Evolutionary conservation across 2,797 vertebrate species (phyloP).

Genomic region (Synaphobranchus kaupii): DNA sequence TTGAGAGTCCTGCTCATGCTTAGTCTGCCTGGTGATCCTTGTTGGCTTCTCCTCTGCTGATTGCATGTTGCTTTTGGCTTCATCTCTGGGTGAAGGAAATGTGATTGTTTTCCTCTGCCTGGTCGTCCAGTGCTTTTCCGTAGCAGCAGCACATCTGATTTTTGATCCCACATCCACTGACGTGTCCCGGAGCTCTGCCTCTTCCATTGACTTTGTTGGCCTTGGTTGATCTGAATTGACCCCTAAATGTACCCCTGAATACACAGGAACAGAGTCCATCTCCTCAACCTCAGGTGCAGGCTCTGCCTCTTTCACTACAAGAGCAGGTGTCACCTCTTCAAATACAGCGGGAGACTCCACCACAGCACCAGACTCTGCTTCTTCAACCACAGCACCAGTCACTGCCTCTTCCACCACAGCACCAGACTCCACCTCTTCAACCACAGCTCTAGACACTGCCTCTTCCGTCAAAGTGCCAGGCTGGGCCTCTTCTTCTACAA

Average conservation of each 20-base stretch:
- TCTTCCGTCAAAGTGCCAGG: neutral
- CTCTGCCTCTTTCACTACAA: neutral
- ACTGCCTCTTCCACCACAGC: slow-evolving; percentile 34
- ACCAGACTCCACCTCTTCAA: neutral
- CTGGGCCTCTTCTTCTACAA: neutral
- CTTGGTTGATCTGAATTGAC: slow-evolving; percentile 3
- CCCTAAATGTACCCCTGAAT: neutral
- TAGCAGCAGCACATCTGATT: slow-evolving; percentile 43
- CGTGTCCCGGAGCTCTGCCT: neutral
- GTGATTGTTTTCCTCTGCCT: slow-evolving; percentile 54
- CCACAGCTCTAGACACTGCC: neutral
- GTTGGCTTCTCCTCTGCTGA: slow-evolving; percentile 48
- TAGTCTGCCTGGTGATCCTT: slow-evolving; percentile 68
- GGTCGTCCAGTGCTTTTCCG: slow-evolving; percentile 57
- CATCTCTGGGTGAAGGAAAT: slow-evolving; percentile 54
- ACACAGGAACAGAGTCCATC: slow-evolving; percentile 51
- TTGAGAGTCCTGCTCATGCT: slow-evolving; percentile 54
- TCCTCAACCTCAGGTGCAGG: slow-evolving; percentile 37
- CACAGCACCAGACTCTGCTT: neutral
- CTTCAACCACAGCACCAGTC: neutral
- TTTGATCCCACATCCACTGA: slow-evolving; percentile 19
- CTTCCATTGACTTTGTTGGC: neutral
- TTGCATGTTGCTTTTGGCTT: slow-evolving; percentile 44
- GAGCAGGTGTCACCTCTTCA: neutral
- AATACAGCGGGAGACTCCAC: neutral